These are phyloP conservation scores for Itoplectis maculator DNA, from an alignment of 2,888 invertebrate species.

Conservation along the genomic window DNA sequence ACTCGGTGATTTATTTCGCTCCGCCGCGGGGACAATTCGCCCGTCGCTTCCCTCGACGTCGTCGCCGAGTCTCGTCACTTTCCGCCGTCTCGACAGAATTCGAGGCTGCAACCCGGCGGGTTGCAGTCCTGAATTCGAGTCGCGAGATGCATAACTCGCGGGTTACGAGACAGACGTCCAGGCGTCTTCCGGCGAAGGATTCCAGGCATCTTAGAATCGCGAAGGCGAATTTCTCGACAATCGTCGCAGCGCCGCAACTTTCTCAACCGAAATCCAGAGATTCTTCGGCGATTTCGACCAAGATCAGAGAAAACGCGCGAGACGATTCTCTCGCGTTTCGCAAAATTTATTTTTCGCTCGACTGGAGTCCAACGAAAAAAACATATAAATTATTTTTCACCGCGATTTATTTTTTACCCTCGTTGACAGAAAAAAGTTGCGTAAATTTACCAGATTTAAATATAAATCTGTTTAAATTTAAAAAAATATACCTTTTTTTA, in stretches of 20 bases:
- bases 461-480: too few species aligned
- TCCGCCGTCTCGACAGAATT: constrained; percentile 12
- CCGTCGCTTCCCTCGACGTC: background rate
- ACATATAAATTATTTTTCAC: background rate
- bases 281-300: background rate
- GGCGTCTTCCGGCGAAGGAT: background rate
- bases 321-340: background rate
- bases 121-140: too few species aligned
- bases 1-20: constrained; percentile 12
- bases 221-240: constrained; percentile 21
- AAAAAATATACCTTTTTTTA: too few species aligned
- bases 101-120: background rate
- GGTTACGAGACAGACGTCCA: constrained; percentile 2
- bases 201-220: constrained; percentile 5
- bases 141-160: constrained; percentile 17
- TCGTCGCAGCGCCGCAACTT: constrained; percentile 15
- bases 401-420: too few species aligned
- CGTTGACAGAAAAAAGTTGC: too few species aligned
- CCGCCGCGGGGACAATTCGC: background rate
- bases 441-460: too few species aligned
- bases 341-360: background rate
- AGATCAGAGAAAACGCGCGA: background rate
- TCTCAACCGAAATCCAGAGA: constrained; percentile 28
- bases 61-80: constrained; percentile 29
- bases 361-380: background rate